Percentiles rank a stretch among this genome's conserved stretches.
Evolutionary conservation across 2,888 invertebrate genomes (phyloP).

Genomic region (Caenorhabditis sinica): DNA sequence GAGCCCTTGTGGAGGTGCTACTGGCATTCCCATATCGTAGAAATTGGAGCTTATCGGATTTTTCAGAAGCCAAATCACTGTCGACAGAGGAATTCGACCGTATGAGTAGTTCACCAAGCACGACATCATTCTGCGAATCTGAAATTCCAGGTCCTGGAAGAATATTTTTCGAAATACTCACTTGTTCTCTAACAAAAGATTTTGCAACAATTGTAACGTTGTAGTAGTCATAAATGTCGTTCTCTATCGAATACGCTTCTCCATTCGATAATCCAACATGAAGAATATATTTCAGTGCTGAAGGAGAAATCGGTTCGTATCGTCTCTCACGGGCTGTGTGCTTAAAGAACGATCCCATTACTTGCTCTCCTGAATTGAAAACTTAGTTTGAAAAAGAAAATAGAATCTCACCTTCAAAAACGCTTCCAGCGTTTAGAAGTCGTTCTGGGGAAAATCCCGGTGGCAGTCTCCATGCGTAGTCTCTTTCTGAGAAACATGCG

Average conservation of each 20-base stretch:
- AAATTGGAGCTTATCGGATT: constrained; percentile 76
- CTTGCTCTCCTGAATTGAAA: constrained; percentile 64
- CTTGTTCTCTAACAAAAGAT: constrained; percentile 79
- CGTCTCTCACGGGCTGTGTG: constrained; percentile 74
- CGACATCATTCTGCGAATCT: constrained; percentile 80
- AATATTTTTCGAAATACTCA: constrained; percentile 24
- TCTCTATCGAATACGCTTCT: constrained; percentile 67
- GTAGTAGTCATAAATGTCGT: constrained; percentile 78
- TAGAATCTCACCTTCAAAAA: constrained; percentile 71
- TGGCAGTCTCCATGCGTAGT: constrained; percentile 74
- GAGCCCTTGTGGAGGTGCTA: constrained; percentile 77
- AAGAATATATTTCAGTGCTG: constrained; percentile 68
- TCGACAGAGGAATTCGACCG: constrained; percentile 57
- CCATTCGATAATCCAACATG: constrained; percentile 70
- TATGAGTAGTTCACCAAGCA: constrained; percentile 74
- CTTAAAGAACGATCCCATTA: constrained; percentile 80
- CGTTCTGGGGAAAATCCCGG: constrained; percentile 71
- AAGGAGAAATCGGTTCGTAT: constrained; percentile 62
- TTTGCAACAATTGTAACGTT: constrained; percentile 76
- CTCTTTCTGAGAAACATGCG: constrained; percentile 74
- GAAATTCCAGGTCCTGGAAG: constrained; percentile 12
- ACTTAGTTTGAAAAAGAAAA: neutral
- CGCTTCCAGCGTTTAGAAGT: constrained; percentile 60
- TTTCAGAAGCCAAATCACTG: constrained; percentile 73
- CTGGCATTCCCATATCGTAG: constrained; percentile 66